Conservation (phyloP, 2,113 vertebrate species). For the Ursus arctos region DNA sequence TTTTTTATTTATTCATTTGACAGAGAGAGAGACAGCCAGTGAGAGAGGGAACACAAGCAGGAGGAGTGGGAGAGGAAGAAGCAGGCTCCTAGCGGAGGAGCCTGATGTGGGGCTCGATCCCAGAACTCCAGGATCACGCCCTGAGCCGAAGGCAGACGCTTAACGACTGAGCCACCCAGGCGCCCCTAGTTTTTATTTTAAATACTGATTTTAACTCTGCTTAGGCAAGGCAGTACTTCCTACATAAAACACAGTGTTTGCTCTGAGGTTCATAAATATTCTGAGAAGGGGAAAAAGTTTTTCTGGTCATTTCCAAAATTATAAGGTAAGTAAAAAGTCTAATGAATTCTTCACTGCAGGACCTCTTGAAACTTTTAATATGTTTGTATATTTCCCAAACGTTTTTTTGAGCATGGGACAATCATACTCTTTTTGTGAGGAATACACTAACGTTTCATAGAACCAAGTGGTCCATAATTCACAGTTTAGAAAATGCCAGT, state of each 20-base stretch:
- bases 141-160: too few species aligned
- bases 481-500: constrained; percentile 33
- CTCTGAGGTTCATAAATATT: background rate
- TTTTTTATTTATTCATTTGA: too few species aligned
- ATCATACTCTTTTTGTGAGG: background rate
- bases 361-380: background rate
- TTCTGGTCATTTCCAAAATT: constrained; percentile 43
- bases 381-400: background rate
- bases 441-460: background rate
- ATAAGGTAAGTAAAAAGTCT: constrained; percentile 41
- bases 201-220: background rate
- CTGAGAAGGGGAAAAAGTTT: background rate
- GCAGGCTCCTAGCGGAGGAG: too few species aligned
- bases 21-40: too few species aligned
- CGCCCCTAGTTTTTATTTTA: background rate
- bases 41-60: too few species aligned
- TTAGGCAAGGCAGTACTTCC: background rate
- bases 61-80: too few species aligned
- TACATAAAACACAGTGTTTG: background rate
- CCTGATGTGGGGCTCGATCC: too few species aligned
- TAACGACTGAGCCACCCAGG: too few species aligned
- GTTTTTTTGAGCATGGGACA: background rate
- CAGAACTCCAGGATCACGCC: too few species aligned
- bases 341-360: constrained; percentile 25
- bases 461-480: constrained; percentile 26